Evolutionary conservation across 2,888 invertebrate species (phyloP), one percentile per base, ranked within the genome.

Genomic region (Alviniconcha strummeri): DNA sequence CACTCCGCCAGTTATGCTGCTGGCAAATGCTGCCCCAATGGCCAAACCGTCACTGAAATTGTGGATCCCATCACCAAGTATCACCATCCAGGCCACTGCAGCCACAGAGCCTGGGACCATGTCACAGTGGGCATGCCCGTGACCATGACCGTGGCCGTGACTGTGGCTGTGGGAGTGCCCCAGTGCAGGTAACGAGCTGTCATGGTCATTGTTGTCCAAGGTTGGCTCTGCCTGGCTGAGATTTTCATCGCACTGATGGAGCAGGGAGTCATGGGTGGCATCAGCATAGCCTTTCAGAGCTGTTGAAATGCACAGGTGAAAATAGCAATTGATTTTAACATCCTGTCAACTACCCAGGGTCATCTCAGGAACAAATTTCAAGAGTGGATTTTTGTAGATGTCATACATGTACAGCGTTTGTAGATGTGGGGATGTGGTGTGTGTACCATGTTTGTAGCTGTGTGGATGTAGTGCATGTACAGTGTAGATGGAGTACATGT

Each of bases 41-140:
- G 98, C 97, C 96, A 98, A 96, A 56, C 98, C 98, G 93, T 98
- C 98, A 0, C 97, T 97, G 92, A 98, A 97, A 94, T 98, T 98
- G 92, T 98, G 98, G 78, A 98, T 95, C 0, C 98, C 98, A 92
- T 98, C 98, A 0, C 98, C 98, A 96, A 98, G 97, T 88, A 98
- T 96, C 84, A 98, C 98, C 97, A 98, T 98, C 97, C 97, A 98
- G 0, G 97, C 98, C 0, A 98, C 97, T 7, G 97, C 97, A 9
- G 97, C 96, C 92, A 97, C 95, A 86, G 96, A 96, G 64, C 96
- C 96, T 4, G 92, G 91, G 7, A 89, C 85, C 1, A 84, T 81
- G 83, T 90, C 89, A 77, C 86, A 84, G 85, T 92, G 90, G 13
- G 88, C 87, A 83, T 89, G 89, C 9, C 80, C 83, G 78, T 84